Conservation (phyloP, 2,797 vertebrate species). For the Sphaeramia orbicularis region DNA sequence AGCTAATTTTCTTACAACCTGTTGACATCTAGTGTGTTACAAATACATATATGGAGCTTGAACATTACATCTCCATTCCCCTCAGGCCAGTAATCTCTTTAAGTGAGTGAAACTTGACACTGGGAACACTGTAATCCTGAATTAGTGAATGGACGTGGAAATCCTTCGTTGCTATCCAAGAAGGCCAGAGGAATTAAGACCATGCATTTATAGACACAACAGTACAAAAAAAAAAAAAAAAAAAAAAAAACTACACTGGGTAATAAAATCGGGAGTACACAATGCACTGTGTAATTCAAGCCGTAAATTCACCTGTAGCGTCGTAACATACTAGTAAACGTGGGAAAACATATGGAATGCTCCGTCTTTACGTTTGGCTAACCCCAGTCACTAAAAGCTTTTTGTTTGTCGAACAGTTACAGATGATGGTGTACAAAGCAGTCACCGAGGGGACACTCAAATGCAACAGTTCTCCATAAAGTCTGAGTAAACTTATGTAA, state of each 20-base stretch:
- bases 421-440: not conserved
- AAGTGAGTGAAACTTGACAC: conserved; percentile 49
- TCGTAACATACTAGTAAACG: too few relatives aligned
- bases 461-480: conserved; percentile 10
- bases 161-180: conserved; percentile 8
- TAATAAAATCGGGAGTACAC: too few relatives aligned
- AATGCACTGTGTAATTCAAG: too few relatives aligned
- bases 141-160: conserved; percentile 41
- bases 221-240: too few relatives aligned
- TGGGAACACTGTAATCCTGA: conserved; percentile 46
- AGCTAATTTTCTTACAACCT: not conserved
- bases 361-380: too few relatives aligned
- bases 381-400: not conserved
- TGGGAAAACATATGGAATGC: too few relatives aligned
- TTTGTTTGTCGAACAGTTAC: not conserved
- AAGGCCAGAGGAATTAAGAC: conserved; percentile 10
- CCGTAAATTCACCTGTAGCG: too few relatives aligned
- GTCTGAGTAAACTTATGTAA: conserved; percentile 20
- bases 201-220: too few relatives aligned
- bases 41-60: conserved; percentile 7
- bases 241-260: not conserved
- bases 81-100: conserved; percentile 18
- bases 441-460: not conserved
- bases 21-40: not conserved
- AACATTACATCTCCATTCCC: not conserved